Conservation (phyloP, 2,797 vertebrate species). For the Darevskia mixta region DNA sequence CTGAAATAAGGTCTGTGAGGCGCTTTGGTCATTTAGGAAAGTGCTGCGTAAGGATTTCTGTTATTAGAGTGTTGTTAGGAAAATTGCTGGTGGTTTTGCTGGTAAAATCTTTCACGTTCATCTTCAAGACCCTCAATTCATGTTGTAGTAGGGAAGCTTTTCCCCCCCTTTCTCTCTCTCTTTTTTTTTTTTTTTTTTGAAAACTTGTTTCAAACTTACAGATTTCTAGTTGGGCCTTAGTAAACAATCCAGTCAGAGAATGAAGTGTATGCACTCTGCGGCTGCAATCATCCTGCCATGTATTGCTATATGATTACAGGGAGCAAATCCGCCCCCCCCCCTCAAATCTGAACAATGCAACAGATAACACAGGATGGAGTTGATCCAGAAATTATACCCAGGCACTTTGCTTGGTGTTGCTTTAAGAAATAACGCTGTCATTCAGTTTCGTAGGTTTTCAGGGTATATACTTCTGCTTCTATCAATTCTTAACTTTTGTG, state of each 20-base stretch:
- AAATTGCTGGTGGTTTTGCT: no score
- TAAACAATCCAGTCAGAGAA: not conserved
- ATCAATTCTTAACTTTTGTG: not conserved
- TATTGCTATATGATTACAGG: not conserved
- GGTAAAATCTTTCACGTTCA: no score
- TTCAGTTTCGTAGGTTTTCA: not conserved
- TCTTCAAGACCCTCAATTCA: no score
- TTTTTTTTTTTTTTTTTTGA: no score
- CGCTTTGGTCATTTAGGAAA: no score
- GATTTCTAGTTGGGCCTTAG: not conserved
- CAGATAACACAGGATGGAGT: not conserved
- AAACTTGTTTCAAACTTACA: not conserved
- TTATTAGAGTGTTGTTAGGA: no score
- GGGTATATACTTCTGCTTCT: not conserved
- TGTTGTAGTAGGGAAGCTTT: not conserved
- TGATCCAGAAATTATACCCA: not conserved
- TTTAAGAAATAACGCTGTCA: conserved; percentile 19
- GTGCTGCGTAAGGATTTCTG: no score
- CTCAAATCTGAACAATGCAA: not conserved
- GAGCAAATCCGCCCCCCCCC: not conserved
- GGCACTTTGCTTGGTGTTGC: not conserved
- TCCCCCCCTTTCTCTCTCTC: rapidly evolving
- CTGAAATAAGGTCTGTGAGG: no score
- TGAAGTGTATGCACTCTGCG: not conserved
- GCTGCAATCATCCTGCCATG: not conserved